Evolutionary conservation across 2,888 invertebrate genomes (phyloP), one percentile per base, ranked within the genome.

Genomic region (Pyrocoelia pectoralis): DNA sequence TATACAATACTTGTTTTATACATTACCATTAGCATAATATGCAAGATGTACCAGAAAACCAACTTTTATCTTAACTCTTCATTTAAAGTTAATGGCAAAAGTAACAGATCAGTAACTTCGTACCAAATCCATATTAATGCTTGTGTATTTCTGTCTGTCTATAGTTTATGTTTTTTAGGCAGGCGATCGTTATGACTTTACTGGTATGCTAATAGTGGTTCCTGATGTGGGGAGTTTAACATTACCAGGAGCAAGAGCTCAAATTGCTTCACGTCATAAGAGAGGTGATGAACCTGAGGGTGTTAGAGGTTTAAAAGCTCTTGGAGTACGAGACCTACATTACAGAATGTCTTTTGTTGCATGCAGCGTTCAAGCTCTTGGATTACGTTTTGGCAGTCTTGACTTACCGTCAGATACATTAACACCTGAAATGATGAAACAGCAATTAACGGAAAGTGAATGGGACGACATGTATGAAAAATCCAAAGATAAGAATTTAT

Each of bases 381-480:
- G 92, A 56, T 89, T 93, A 0, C 87, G 94, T 81, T 95, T 97
- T 79, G 96, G 96, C 12, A 93, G 93, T 0, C 88, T 90, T 0
- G 95, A 95, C 70, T 81, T 93, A 74, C 88, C 89, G 0, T 88
- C 94, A 28, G 96, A 95, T 59, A 95, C 97, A 73, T 87, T 97
- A 55, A 94, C 96, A 0, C 93, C 94, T 0, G 96, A 97, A 76
- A 89, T 92, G 72, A 93, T 97, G 88, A 91, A 93, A 75, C 93
- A 93, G 71, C 95, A 95, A 80, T 97, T 98, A 96, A 92, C 94
- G 0, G 93, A 93, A 59, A 89, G 89, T 15, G 97, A 98, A 76
- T 97, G 97, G 95, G 91, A 94, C 74, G 95, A 94, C 82, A 90
- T 98, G 60, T 97, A 95, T 75, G 94, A 95, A 75, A 98, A 98